phyloP scores from a whole-genome alignment of 2,113 vertebrate species.

The Hippoglossus stenolepis region DNA sequence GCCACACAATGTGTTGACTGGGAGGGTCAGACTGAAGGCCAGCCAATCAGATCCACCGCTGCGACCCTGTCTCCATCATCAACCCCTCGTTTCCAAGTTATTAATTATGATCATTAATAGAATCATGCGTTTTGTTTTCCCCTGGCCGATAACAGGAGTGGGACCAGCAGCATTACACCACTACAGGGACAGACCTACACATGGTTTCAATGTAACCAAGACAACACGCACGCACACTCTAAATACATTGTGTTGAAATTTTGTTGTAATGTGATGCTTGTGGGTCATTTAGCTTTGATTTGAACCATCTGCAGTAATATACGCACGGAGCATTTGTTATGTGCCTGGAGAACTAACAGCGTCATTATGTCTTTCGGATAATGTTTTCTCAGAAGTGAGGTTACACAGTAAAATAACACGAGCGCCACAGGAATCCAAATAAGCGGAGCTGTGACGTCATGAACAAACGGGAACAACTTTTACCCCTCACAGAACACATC shows the following conservation, averaged over 20 bases:
- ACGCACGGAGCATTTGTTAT: constrained; percentile 25
- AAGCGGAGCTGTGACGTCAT: constrained; percentile 25
- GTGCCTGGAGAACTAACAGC: constrained; percentile 23
- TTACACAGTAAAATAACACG: constrained; percentile 2
- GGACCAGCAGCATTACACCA: neutral
- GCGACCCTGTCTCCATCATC: neutral
- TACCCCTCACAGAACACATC: constrained; percentile 16
- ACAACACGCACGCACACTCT: constrained; percentile 1
- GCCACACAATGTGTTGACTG: neutral
- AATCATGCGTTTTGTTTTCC: constrained; percentile 21
- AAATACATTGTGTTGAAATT: constrained; percentile 28
- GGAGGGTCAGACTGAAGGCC: neutral
- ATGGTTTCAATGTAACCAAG: constrained; percentile 65
- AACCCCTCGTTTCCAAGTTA: no score
- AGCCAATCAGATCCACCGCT: neutral
- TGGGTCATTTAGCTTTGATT: constrained; percentile 48
- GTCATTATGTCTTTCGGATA: constrained; percentile 18
- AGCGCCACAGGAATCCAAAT: constrained; percentile 9
- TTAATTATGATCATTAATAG: no score
- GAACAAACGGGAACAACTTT: constrained; percentile 5
- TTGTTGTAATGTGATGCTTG: neutral
- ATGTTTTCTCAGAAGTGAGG: constrained; percentile 8
- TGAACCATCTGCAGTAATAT: constrained; percentile 51
- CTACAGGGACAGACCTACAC: constrained; percentile 38
- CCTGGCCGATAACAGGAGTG: constrained; percentile 33